Base-by-base conservation (phyloP, 2,113 vertebrate genomes). In the Hemiprocne comata region DNA sequence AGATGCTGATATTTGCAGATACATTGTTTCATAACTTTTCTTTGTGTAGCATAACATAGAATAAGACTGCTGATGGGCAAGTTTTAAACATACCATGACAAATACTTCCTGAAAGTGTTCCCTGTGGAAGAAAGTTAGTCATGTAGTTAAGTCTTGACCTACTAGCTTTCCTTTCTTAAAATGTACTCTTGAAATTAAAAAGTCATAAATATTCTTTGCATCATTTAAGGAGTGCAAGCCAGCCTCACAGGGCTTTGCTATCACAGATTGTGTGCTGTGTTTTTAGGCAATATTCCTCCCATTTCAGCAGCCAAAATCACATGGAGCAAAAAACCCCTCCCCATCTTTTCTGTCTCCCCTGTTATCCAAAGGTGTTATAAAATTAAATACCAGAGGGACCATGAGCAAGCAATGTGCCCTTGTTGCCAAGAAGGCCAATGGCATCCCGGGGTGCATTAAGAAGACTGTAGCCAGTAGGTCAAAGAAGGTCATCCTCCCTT, bases 101-200 rank as follows among this genome's bases (percentile, higher is more conserved):
- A 89, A 95, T 34, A 7, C 28, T 77, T 87, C 42, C 33, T 81
- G 25, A 76, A 89, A 84, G 25, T 54, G n/a, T 79, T 94, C 54
- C 80, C 62, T 70, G 31, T 50, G 57, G 46, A 19, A 74, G 42
- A 31, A 70, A 76, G 17, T 51, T 69, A 38, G 16, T 46, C 18
- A 77, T 17, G 8, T 40, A 88, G 26, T 8, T 65, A 42, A 57
- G 31, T 10, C 14, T 57, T 57, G 17, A 10, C 9, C 29, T 40
- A 25, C 5, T 58, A 76, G 13, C 5, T 69, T 85, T 72, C 16
- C 7, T 34, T 57, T 44, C 42, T 48, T 53, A 64, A 84, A 66
- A 72, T 1, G 0, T 17, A 15, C 2, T 36, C 6, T 60, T 65
- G 34, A 44, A 62, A 42, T 40, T 6, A 60, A 64, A 90, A 62